Evolutionary conservation across 2,113 vertebrate species (phyloP), one percentile per base, ranked within the genome.

Genomic region (Heloderma charlesbogerti): DNA sequence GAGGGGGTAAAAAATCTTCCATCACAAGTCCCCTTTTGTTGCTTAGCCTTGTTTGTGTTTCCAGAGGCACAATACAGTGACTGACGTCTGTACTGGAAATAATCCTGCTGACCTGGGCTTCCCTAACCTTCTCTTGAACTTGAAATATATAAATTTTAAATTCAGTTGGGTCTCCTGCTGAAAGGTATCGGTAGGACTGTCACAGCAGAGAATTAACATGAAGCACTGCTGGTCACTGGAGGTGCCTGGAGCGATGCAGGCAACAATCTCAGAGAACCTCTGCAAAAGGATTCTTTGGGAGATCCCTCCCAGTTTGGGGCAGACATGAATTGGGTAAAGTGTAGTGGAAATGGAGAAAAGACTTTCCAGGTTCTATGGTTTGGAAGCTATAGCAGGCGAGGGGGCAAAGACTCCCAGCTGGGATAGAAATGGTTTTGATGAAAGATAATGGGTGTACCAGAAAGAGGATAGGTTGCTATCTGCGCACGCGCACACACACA

Each of bases 21-120:
- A 72, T 92, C 83, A 63, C 7, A 51, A 88, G 12, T 88, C 90
- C 92, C 51, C 7, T 92, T 92, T 92, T 87, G 7, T 88, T 77
- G 5, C 2, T 96, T 93, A 86, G 22, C 63, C 81, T 93, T 89
- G 20, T 85, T 96, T 63, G 87, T 88, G 34, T 94, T 87, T 88
- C 84, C 78, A 89, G 74, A 95, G 93, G 86, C 51, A 89, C 69
- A 92, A 45, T 82, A 66, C 1, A 87, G 71, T 63, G 87, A 88
- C 80, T 67, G 37, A 88, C 66, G 94, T 92, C 71, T 95, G 74
- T 12, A 2, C 31, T 63, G 86, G 57, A 69, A 93, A 86, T 25
- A 40, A 81, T 88, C 34, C 45, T 91, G 31, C 48, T 92, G 78
- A 87, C 66, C 37, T 79, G 4, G 83, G 91, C 74, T 93, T 15